Conservation (phyloP, 2,888 invertebrate species). For the Hemaris fuciformis region DNA sequence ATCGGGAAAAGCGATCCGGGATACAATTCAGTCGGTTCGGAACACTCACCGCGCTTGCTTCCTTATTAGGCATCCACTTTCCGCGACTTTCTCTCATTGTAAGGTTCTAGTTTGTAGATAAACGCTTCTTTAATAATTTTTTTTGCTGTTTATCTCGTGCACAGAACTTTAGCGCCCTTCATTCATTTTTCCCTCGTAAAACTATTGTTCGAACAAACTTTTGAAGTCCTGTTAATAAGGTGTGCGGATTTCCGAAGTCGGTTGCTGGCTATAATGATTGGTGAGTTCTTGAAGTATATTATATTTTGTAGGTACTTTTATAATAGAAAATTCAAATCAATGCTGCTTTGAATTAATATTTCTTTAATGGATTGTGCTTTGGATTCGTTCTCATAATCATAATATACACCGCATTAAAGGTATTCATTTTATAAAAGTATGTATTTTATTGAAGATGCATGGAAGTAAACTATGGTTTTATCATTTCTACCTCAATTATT, state of each 20-base stretch:
- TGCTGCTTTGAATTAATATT: no score
- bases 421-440: no score
- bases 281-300: conserved; percentile 51
- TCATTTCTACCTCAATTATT: no score
- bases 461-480: no score
- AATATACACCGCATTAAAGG: no score
- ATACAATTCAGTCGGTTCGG: conserved; percentile 70
- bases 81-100: not conserved
- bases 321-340: no score
- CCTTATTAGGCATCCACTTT: conserved; percentile 27
- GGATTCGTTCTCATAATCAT: no score
- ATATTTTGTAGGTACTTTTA: no score
- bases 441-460: no score
- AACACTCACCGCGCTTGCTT: conserved; percentile 60
- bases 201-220: conserved; percentile 48
- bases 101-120: not conserved
- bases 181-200: not conserved
- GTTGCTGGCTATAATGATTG: conserved; percentile 68
- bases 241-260: conserved; percentile 55
- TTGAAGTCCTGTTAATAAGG: conserved; percentile 56
- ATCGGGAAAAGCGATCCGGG: conserved; percentile 68
- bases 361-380: not conserved
- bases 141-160: not conserved
- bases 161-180: not conserved
- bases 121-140: not conserved